Conservation (phyloP, 2,888 invertebrate species). For the Dicroscelio sp. region DNA sequence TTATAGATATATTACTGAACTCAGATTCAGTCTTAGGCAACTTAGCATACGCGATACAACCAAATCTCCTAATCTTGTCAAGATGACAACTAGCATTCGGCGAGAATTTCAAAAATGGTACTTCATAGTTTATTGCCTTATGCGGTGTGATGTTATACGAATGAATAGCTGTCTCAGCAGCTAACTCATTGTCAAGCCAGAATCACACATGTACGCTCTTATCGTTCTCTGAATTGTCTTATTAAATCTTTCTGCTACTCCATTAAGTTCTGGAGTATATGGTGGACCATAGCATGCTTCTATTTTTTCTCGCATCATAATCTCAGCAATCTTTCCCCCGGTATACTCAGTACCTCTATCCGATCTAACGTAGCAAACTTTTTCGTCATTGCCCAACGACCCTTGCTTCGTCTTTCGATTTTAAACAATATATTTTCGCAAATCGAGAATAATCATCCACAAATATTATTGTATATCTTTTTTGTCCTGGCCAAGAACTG, state of each 20-base stretch:
- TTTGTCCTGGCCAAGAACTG: constrained; percentile 57
- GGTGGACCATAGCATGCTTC: constrained; percentile 61
- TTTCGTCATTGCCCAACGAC: constrained; percentile 63
- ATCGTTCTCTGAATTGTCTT: constrained; percentile 46
- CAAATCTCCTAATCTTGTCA: constrained; percentile 12
- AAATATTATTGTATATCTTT: constrained; percentile 73
- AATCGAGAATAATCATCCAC: constrained; percentile 80
- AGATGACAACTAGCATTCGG: constrained; percentile 19
- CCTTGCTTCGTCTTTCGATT: constrained; percentile 83
- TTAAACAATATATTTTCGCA: constrained; percentile 74
- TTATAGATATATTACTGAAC: neutral
- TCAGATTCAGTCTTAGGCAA: constrained; percentile 14
- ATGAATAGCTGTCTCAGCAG: constrained; percentile 15
- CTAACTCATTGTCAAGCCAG: constrained; percentile 19
- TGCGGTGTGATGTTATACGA: constrained; percentile 46
- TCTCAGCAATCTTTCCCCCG: constrained; percentile 75
- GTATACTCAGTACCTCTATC: constrained; percentile 79
- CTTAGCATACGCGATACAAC: constrained; percentile 6
- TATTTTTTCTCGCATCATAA: constrained; percentile 71
- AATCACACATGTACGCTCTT: constrained; percentile 46
- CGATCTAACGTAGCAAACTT: neutral
- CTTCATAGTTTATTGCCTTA: constrained; percentile 28
- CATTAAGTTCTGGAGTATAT: constrained; percentile 46
- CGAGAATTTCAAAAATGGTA: neutral
- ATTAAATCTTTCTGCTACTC: constrained; percentile 44